These are phyloP conservation scores for Tangara arthus DNA, from an alignment of 2,797 vertebrate genomes.

Conservation along the genomic window DNA sequence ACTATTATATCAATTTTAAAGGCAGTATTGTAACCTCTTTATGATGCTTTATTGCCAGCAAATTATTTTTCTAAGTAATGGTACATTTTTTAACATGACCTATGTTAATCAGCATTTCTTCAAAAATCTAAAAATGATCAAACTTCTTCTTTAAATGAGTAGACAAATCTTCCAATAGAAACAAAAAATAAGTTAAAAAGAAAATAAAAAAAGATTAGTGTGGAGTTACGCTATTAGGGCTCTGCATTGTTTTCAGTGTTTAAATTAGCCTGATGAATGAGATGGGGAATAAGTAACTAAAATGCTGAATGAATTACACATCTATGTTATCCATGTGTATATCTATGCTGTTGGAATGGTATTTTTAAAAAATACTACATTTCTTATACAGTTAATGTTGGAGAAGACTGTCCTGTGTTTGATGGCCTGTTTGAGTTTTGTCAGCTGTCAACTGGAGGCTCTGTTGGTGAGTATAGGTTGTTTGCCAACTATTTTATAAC, in stretches of 20 bases:
- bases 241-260: neutral
- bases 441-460: constrained; percentile 90
- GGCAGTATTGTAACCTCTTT: neutral
- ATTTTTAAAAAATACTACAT: neutral
- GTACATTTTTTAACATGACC: neutral
- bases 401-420: constrained; percentile 94
- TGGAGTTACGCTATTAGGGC: neutral
- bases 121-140: neutral
- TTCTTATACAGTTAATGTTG: constrained; percentile 86
- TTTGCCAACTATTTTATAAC: neutral
- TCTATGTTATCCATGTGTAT: neutral
- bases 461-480: constrained; percentile 81
- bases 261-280: neutral
- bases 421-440: constrained; percentile 93
- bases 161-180: neutral
- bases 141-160: neutral
- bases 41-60: neutral
- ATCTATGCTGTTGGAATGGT: neutral
- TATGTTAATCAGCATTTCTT: neutral
- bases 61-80: neutral
- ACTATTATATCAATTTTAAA: neutral
- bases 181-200: neutral
- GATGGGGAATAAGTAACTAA: neutral
- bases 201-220: neutral
- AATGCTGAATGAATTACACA: neutral